phyloP scores from a whole-genome alignment of 2,797 vertebrate genomes.

The Okamejei kenojei region DNA sequence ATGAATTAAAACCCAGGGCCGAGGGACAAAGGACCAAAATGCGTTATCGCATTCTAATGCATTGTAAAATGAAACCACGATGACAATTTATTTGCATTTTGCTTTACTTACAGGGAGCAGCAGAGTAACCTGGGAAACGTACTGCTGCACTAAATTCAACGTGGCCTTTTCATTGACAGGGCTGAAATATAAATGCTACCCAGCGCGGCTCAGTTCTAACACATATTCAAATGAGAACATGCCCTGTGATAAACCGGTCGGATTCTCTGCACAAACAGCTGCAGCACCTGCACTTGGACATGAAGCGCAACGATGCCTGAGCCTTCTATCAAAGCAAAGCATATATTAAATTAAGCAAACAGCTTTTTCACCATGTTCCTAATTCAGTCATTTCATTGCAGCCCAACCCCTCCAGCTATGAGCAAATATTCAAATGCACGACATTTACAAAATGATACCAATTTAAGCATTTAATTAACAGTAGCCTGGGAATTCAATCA shows the following conservation, averaged over 20 bases:
- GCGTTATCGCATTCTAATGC: background rate
- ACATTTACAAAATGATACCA: constrained; percentile 20
- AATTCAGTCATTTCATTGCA: constrained; percentile 1
- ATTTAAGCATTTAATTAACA: constrained; percentile 22
- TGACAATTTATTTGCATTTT: background rate
- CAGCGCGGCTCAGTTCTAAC: background rate
- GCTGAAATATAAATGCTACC: background rate
- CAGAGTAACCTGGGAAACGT: background rate
- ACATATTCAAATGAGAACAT: background rate
- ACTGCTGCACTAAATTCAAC: constrained; percentile 28
- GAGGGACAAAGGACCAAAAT: background rate
- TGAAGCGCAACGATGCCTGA: background rate
- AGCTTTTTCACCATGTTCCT: background rate
- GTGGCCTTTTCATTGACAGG: background rate
- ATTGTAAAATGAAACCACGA: background rate
- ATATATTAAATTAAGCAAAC: constrained; percentile 22
- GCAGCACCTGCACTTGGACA: constrained; percentile 14
- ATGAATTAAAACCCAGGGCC: background rate
- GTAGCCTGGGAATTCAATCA: constrained; percentile 5
- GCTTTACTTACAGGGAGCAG: background rate
- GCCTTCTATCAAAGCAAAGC: constrained; percentile 3
- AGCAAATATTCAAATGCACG: constrained; percentile 4
- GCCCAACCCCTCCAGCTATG: constrained; percentile 26
- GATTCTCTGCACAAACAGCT: background rate
- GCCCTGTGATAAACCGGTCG: background rate